phyloP scores from a whole-genome alignment of 1,140 invertebrate species.

The Ostrea edulis region DNA sequence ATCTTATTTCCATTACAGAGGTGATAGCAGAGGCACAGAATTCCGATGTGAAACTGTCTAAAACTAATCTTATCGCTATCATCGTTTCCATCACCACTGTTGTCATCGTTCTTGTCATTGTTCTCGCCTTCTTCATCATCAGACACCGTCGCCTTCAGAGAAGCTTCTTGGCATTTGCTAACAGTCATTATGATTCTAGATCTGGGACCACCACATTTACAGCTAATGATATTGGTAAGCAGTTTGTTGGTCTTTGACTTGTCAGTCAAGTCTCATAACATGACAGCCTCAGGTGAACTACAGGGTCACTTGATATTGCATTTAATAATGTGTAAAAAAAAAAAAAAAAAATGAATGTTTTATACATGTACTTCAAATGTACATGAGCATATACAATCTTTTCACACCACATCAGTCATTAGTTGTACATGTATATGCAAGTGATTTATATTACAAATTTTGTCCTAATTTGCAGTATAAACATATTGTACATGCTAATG shows the following conservation, averaged over 20 bases:
- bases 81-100: slow-evolving; percentile 81
- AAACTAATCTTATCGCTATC: slow-evolving; percentile 77
- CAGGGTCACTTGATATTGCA: no score
- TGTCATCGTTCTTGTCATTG: slow-evolving; percentile 81
- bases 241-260: not conserved
- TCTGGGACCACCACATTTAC: slow-evolving; percentile 91
- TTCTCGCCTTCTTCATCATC: slow-evolving; percentile 85
- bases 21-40: not conserved
- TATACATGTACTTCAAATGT: no score
- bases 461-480: no score
- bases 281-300: no score
- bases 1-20: not conserved
- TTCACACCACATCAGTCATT: no score
- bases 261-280: no score
- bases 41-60: slow-evolving; percentile 51
- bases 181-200: slow-evolving; percentile 91
- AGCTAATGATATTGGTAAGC: slow-evolving; percentile 81
- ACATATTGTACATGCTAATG: no score
- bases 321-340: no score
- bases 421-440: no score
- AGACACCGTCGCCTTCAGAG: slow-evolving; percentile 88
- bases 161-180: slow-evolving; percentile 90
- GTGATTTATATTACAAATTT: no score
- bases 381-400: no score
- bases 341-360: no score